Evolutionary conservation across 2,888 invertebrate genomes (phyloP).

Genomic region (Ophion obscuratus): DNA sequence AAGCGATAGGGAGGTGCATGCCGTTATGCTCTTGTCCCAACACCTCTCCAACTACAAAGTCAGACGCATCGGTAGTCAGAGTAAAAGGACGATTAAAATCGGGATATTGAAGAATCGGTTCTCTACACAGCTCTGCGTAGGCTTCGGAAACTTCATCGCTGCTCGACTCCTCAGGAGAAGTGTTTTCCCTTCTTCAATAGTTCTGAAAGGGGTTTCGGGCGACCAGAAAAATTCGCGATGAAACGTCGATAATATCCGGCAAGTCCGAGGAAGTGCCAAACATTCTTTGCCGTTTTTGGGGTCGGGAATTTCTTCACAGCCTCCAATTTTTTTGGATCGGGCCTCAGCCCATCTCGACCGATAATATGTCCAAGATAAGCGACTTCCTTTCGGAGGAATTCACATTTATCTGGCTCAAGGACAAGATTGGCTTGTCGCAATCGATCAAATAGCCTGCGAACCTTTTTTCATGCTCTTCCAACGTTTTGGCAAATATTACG

Average conservation of each 20-base stretch:
- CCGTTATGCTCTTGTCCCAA: slow-evolving; percentile 52
- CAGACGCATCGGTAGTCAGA: slow-evolving; percentile 55
- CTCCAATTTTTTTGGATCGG: slow-evolving; percentile 51
- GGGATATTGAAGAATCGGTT: slow-evolving; percentile 56
- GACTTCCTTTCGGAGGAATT: slow-evolving; percentile 36
- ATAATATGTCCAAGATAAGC: slow-evolving; percentile 66
- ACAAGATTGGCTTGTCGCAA: slow-evolving; percentile 1
- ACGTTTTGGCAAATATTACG: not conserved
- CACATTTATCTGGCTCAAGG: slow-evolving; percentile 25
- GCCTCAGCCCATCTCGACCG: slow-evolving; percentile 59
- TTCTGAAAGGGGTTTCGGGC: too few relatives aligned
- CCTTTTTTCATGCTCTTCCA: not conserved
- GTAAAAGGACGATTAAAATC: slow-evolving; percentile 57
- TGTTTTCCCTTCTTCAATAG: too few relatives aligned
- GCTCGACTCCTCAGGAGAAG: too few relatives aligned
- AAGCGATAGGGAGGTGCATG: too few relatives aligned
- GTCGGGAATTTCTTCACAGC: slow-evolving; percentile 50
- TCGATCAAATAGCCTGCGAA: not conserved
- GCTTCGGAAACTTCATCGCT: too few relatives aligned
- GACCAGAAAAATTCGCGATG: too few relatives aligned
- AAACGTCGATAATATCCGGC: too few relatives aligned
- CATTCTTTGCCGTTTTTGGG: too few relatives aligned
- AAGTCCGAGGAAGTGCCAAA: too few relatives aligned
- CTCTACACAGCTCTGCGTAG: too few relatives aligned
- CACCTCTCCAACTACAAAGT: slow-evolving; percentile 46